Evolutionary conservation across 2,797 vertebrate genomes (phyloP), one percentile per base, ranked within the genome.

Genomic region (Hirundo rustica): DNA sequence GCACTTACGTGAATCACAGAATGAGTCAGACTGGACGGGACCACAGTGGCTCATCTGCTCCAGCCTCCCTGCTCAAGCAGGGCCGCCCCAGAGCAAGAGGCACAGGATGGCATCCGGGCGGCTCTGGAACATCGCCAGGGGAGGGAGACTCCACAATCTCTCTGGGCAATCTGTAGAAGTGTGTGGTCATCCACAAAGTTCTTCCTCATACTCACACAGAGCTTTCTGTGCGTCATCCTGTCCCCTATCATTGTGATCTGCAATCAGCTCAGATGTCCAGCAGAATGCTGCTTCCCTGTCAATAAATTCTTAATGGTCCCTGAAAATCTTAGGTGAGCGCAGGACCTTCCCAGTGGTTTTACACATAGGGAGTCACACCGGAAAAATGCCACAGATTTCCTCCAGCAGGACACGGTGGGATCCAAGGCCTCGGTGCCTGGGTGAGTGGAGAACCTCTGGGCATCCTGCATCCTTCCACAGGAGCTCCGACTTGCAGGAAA

Each of bases 171-270:
- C 77, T 64, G 20, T 26, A 8, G 50, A 25, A 26, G 20, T 25
- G 55, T 44, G n/a, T 20, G 32, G n/a, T 65, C 66, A 60, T 66
- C 45, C 27, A 25, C 26, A 25, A 47, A 66, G 16, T 36, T 66
- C 30, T 66, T 66, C 47, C 66, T 66, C 26, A 1, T 42, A 6
- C 15, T 32, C 40, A 11, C 18, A 40, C 32, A 40, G 66, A 78
- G 10, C 45, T 72, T 82, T 29, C 16, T 32, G 26, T 78, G 66
- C 18, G 17, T 66, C 60, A 32, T 42, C 5, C 21, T 29, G 30
- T 7, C 20, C 20, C 36, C 18, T 19, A 0, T 20, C 40, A 1
- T 1, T 9, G 0, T 4, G 5, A 21, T 14, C n/a, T 2, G 1
- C 11, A 23, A 3, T 17, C 38, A 32, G 54, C 45, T 53, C 32